Conservation (phyloP, 2,113 vertebrate genomes). For the Trachemys scripta region DNA sequence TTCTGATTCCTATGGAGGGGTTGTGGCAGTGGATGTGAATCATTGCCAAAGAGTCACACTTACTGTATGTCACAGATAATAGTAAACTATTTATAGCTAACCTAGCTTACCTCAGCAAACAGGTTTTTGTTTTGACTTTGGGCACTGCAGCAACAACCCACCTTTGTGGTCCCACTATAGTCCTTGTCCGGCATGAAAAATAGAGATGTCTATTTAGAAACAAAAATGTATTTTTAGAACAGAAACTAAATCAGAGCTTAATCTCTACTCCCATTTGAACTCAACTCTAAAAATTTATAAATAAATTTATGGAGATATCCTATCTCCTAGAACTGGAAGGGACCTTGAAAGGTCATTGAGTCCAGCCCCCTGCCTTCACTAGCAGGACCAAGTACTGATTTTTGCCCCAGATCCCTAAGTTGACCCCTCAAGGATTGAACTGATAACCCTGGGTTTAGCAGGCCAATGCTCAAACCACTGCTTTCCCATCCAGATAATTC, state of each 20-base stretch:
- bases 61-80: background rate
- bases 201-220: background rate
- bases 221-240: fast-evolving
- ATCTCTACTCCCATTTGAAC: background rate
- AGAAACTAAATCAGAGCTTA: background rate
- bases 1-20: background rate
- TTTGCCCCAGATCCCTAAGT: no score
- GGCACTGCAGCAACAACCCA: background rate
- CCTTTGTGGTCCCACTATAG: background rate
- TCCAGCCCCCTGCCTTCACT: no score
- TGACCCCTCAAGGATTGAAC: no score
- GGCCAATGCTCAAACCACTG: no score
- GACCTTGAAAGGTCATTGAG: no score
- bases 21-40: background rate
- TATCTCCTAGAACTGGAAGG: no score
- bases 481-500: no score
- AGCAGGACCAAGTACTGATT: no score
- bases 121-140: no score
- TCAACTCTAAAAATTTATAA: background rate
- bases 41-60: background rate
- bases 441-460: no score
- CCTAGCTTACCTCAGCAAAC: background rate
- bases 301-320: no score
- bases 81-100: fast-evolving
- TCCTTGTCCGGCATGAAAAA: background rate